phyloP scores from a whole-genome alignment of 2,888 invertebrate species.

The Chaetogeoica ovagalla region DNA sequence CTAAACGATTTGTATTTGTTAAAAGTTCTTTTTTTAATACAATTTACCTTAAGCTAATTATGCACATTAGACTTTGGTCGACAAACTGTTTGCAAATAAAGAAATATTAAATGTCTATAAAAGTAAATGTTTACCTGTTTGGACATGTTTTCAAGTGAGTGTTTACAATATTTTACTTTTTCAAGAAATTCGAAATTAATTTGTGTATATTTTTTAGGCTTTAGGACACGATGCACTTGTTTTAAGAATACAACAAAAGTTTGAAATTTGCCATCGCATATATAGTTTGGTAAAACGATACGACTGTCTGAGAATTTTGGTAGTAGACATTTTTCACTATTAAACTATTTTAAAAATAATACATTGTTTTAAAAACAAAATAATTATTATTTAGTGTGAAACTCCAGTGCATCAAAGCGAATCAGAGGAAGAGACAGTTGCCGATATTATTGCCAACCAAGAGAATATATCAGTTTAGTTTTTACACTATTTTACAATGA shows the following conservation, averaged over 20 bases:
- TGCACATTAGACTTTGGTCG: conserved; percentile 30
- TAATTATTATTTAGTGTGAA: conserved; percentile 67
- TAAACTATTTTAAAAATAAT: conserved; percentile 15
- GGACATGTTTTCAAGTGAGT: conserved; percentile 40
- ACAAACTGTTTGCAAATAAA: conserved; percentile 40
- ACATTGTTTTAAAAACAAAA: conserved; percentile 4
- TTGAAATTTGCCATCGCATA: conserved; percentile 70
- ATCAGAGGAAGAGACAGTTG: conserved; percentile 28
- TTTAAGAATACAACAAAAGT: conserved; percentile 72
- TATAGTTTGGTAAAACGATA: conserved; percentile 67
- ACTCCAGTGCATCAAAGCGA: conserved; percentile 76
- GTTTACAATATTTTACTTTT: not conserved
- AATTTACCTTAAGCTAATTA: conserved; percentile 22
- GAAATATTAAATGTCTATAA: conserved; percentile 39
- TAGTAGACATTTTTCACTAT: conserved; percentile 60
- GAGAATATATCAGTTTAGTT: conserved; percentile 62
- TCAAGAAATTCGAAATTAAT: not conserved
- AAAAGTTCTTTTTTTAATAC: not conserved
- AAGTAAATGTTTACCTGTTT: conserved; percentile 41
- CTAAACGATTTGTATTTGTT: conserved; percentile 17
- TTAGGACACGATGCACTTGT: conserved; percentile 70
- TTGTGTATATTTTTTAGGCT: conserved; percentile 57
- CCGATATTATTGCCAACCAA: conserved; percentile 31
- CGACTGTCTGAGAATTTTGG: conserved; percentile 72
- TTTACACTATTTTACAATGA: conserved; percentile 66